These are phyloP conservation scores for Morus bassanus DNA, from an alignment of 2,797 vertebrate species.

Conservation along the genomic window DNA sequence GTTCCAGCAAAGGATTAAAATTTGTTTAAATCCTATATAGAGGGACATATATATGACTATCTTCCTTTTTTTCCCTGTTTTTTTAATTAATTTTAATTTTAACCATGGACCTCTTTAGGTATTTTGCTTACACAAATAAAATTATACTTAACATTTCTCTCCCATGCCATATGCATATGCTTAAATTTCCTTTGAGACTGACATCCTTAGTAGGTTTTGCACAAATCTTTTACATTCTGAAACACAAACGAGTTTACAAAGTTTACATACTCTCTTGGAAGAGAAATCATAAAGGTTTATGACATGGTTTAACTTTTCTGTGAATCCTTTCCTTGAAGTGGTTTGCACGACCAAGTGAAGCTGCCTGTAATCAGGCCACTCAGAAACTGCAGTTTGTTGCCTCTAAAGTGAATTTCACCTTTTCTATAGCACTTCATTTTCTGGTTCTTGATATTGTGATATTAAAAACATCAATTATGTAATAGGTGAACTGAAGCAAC, in stretches of 20 bases:
- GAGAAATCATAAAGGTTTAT: not conserved
- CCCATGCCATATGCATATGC: slow-evolving; percentile 16
- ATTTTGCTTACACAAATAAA: slow-evolving; percentile 55
- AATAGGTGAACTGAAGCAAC: not conserved
- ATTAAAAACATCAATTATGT: not conserved
- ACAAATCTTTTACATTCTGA: not conserved
- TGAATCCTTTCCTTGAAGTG: not conserved
- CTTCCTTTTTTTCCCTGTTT: accelerated
- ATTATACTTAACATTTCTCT: slow-evolving; percentile 11
- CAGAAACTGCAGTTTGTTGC: not conserved
- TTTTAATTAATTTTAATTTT: not conserved
- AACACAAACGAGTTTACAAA: not conserved
- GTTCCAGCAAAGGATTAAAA: not conserved
- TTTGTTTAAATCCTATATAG: not conserved
- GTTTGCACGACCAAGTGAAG: not conserved
- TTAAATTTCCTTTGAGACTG: slow-evolving; percentile 31
- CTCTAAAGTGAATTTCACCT: not conserved
- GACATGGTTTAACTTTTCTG: not conserved
- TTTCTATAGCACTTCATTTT: not conserved
- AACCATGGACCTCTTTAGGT: not conserved
- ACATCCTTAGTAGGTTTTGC: slow-evolving; percentile 24
- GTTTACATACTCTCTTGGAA: not conserved
- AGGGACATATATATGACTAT: not conserved
- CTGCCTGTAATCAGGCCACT: not conserved
- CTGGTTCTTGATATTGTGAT: not conserved